Base-by-base conservation (phyloP, 1,140 invertebrate genomes). In the Pectinophora gossypiella region DNA sequence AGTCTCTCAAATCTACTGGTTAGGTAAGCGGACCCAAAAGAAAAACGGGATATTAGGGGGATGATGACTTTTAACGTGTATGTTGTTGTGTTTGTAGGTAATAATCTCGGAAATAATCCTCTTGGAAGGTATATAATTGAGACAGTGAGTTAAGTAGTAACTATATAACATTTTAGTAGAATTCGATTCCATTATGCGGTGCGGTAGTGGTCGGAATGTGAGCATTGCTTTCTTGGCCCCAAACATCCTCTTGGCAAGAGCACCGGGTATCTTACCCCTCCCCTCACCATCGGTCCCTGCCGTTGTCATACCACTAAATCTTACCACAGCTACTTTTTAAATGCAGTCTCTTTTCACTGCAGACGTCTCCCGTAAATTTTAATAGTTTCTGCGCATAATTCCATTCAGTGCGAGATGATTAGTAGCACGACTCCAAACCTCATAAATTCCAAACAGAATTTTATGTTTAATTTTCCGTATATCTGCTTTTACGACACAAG, bases 271-370 rank as follows among this genome's bases (percentile, higher is more conserved):
- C 55, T 67, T 52, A 43, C 51, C 61, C 61, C 61, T 45, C 40
- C 40, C 65, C 55, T n/a, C n/a, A n/a, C n/a, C 51, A 40, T 61
- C 51, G 36, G 20, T 51, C 54, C 38, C 57, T 64, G 64, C 57
- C 47, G 58, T 61, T 58, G 64, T 68, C 61, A 67, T 56, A 60
- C 50, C 64, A 68, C 51, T 68, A 68, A 68, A 68, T 68, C 65
- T 64, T 59, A 40, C 21, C 15, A n/a, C n/a, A 51, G 55, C 48
- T 58, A 54, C 53, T 51, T 51, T 62, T 58, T 55, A 22, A 52
- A 54, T 51, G 52, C 48, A 40, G 1, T 40, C 13, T 15, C 36
- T 58, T 58, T 62, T n/a, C n/a, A n/a, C n/a, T n/a, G n/a, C n/a
- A n/a, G n/a, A n/a, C n/a, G n/a, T n/a, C n/a, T n/a, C n/a, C n/a